Evolutionary conservation across 2,888 invertebrate species (phyloP), one percentile per base, ranked within the genome.

Genomic region (Phengaris arion): DNA sequence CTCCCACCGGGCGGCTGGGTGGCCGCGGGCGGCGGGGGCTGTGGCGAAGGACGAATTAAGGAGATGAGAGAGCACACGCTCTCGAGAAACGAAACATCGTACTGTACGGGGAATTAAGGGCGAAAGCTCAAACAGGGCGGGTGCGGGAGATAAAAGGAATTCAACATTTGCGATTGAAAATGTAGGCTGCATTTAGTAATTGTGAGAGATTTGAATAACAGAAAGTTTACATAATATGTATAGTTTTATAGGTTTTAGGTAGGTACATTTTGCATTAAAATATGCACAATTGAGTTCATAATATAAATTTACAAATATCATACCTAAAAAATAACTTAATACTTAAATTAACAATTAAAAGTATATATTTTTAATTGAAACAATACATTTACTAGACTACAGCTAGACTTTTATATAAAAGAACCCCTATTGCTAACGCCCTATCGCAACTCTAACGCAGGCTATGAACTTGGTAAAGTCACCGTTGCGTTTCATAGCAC

Each of bases 31-130:
- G 85, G 86, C 89, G 93, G 92, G 92, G 92, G 92, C 86, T 92
- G 92, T 87, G 92, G 92, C 92, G 93, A 93, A 93, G 93, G 93
- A 93, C 93, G 92, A 93, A 92, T 92, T 93, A 93, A 93, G 93
- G 93, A 93, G 93, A 93, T 92, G 92, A 92, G 92, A 92, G 92
- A 93, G 92, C 91, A 90, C 90, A 89, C 91, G 90, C 90, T 92
- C 92, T 91, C 90, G 91, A 92, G 92, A 89, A 90, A 88, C 87
- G 88, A 88, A 88, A 87, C 89, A 89, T 89, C 88, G 85, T 85
- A 84, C 86, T 86, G 85, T 85, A 85, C 87, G 86, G 87, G 89
- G 90, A 90, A 91, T 91, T 90, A 90, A 87, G 87, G 86, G 83
- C 80, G 80, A 80, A 77, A 77, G 76, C 76, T 78, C 78, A 70